phyloP scores from a whole-genome alignment of 2,113 vertebrate genomes.

The Oxyura jamaicensis region DNA sequence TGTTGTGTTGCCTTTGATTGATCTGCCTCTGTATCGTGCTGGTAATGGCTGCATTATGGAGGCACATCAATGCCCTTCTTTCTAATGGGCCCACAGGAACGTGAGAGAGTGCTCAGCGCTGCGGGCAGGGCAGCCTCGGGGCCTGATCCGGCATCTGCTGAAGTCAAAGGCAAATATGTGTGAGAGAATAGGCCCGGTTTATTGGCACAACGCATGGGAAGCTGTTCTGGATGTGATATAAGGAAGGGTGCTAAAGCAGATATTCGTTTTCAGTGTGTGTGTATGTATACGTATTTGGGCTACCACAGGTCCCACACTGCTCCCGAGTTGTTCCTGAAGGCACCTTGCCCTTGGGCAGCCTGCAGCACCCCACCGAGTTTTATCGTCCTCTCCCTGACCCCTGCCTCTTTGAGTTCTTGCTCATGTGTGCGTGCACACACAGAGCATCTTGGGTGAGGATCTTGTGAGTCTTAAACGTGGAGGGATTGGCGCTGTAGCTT shows the following conservation, averaged over 20 bases:
- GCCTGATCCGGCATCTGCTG: not conserved
- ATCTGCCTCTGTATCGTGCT: not conserved
- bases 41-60: conserved; percentile 55
- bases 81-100: not conserved
- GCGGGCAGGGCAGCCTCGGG: not conserved
- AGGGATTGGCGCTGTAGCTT: not conserved
- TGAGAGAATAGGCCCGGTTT: fast-evolving
- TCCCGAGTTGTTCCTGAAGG: not conserved
- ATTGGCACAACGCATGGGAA: not conserved
- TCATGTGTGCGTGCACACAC: not conserved
- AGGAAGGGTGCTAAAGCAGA: not conserved
- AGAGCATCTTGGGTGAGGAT: not conserved
- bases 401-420: not conserved
- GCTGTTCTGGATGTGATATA: not conserved
- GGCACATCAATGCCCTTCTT: conserved; percentile 46
- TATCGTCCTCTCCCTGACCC: not conserved
- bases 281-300: not conserved
- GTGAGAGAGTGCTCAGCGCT: not conserved
- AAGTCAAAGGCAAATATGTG: not conserved
- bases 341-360: not conserved
- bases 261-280: not conserved
- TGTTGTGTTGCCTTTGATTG: conserved; percentile 38
- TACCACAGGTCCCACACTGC: fast-evolving
- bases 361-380: fast-evolving
- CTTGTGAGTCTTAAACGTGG: not conserved